Conservation (phyloP, 2,888 invertebrate species). For the Polymixis flavicincta region DNA sequence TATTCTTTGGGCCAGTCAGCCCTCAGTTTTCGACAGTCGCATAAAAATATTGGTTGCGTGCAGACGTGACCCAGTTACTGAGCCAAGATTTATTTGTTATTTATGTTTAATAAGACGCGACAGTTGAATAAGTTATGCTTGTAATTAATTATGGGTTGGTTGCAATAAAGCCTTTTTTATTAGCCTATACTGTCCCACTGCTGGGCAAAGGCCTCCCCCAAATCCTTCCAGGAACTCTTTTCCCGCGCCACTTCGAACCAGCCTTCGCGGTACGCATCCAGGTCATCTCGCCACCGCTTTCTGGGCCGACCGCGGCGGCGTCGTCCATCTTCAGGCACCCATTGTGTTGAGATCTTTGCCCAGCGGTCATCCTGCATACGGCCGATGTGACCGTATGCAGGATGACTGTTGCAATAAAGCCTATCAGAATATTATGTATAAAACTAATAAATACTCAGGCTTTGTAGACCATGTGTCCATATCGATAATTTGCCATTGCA, state of each 20-base stretch:
- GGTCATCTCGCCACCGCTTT: too few relatives aligned
- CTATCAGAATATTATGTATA: not conserved
- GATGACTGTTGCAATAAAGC: constrained; percentile 1
- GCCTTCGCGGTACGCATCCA: too few relatives aligned
- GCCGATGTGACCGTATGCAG: too few relatives aligned
- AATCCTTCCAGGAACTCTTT: too few relatives aligned
- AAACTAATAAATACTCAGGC: not conserved
- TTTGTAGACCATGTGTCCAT: not conserved
- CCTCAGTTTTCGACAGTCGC: constrained; percentile 46
- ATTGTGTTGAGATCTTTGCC: too few relatives aligned
- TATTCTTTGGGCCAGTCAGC: constrained; percentile 36
- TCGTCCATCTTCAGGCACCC: too few relatives aligned
- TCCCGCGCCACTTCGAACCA: too few relatives aligned
- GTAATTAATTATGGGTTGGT: constrained; percentile 22
- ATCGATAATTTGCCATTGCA: too few relatives aligned
- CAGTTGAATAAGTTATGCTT: constrained; percentile 25
- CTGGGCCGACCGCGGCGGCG: too few relatives aligned
- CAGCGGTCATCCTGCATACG: too few relatives aligned
- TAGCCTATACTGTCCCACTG: too few relatives aligned
- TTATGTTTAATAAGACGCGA: constrained; percentile 32
- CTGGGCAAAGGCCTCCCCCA: too few relatives aligned
- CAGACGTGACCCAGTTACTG: constrained; percentile 53
- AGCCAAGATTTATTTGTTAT: constrained; percentile 49
- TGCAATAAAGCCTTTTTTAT: not conserved
- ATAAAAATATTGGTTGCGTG: constrained; percentile 49